Percentiles rank a stretch among this genome's conserved stretches.
Conservation (phyloP, 2,797 vertebrate genomes). For the Eremophila alpestris region DNA sequence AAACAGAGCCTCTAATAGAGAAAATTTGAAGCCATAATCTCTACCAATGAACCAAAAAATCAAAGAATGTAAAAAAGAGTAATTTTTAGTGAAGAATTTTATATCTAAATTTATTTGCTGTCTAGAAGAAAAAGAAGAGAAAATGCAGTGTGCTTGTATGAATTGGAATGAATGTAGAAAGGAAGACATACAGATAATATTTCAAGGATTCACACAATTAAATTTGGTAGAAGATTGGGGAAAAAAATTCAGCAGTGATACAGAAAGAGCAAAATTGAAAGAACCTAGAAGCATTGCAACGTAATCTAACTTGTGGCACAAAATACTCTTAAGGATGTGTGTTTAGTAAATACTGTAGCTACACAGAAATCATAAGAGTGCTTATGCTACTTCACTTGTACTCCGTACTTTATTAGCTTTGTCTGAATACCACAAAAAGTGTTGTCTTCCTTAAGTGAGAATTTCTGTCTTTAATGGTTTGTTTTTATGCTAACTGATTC, state of each 20-base stretch:
- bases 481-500: background rate
- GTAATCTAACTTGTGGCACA: background rate
- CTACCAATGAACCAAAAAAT: background rate
- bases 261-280: background rate
- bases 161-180: background rate
- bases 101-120: background rate
- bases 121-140: background rate
- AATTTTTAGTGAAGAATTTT: background rate
- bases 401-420: background rate
- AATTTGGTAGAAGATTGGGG: background rate
- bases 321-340: fast-evolving
- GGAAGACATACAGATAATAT: background rate
- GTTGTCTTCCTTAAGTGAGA: background rate
- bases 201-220: background rate
- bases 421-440: background rate
- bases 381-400: background rate
- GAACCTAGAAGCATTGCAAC: fast-evolving
- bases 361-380: background rate
- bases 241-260: background rate
- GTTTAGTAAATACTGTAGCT: background rate
- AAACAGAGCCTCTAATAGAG: background rate
- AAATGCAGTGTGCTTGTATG: fast-evolving
- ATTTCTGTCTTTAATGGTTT: background rate
- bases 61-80: background rate
- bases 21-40: background rate